Evolutionary conservation across 2,797 vertebrate genomes (phyloP).

Genomic region (Emys orbicularis): DNA sequence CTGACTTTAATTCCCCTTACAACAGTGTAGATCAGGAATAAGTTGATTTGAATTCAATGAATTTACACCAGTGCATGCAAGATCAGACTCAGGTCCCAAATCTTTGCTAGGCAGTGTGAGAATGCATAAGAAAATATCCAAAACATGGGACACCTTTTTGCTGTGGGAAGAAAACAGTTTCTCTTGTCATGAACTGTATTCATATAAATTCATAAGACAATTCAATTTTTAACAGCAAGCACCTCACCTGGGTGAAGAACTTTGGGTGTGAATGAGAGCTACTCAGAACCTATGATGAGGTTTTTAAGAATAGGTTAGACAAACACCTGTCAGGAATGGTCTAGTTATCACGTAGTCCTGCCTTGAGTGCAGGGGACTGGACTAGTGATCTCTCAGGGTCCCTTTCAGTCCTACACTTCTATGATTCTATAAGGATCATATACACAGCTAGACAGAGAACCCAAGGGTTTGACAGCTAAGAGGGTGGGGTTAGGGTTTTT

Average conservation of each 20-base stretch:
- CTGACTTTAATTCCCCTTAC: neutral
- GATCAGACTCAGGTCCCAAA: neutral
- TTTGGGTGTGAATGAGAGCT: too few species aligned
- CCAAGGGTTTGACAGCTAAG: neutral
- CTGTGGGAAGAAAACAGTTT: neutral
- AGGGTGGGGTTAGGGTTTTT: neutral
- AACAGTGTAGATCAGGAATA: neutral
- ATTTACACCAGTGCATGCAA: neutral
- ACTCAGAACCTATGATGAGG: too few species aligned
- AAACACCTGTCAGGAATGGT: too few species aligned
- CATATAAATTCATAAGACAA: neutral
- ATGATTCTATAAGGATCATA: neutral
- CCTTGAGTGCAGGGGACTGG: too few species aligned
- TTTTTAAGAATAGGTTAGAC: too few species aligned
- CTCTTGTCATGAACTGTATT: neutral
- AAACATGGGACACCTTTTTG: neutral
- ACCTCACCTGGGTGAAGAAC: too few species aligned
- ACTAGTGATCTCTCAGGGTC: too few species aligned
- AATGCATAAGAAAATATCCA: neutral
- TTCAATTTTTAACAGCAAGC: neutral
- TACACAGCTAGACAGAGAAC: neutral
- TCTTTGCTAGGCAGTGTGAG: neutral
- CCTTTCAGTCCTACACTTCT: too few species aligned
- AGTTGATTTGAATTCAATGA: neutral
- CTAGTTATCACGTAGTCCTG: too few species aligned